Conservation (phyloP, 2,888 invertebrate genomes). For the Morpho achilles region DNA sequence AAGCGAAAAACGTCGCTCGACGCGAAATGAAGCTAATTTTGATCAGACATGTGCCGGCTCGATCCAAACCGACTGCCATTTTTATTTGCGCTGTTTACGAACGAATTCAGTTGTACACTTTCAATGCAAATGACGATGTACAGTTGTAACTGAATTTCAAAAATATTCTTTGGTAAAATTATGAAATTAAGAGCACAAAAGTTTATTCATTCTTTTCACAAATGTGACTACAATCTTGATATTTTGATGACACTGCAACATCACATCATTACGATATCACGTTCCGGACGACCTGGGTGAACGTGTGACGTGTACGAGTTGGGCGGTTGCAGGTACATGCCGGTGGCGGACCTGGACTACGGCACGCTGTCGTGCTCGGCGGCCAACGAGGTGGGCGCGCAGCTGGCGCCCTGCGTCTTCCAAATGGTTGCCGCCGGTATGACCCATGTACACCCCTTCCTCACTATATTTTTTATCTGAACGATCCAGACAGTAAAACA, state of each 20-base stretch:
- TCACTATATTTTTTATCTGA: not conserved
- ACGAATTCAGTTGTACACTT: no score
- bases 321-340: constrained; percentile 67
- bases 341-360: constrained; percentile 87
- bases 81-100: not conserved
- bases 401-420: constrained; percentile 90
- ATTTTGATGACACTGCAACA: no score
- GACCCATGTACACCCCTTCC: constrained; percentile 24
- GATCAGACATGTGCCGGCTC: constrained; percentile 4
- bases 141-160: no score
- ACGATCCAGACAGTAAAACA: no score
- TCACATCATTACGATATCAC: no score
- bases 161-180: no score
- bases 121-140: no score
- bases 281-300: not conserved
- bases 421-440: constrained; percentile 94
- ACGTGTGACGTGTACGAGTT: not conserved
- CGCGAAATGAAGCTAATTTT: constrained; percentile 21
- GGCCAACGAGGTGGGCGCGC: constrained; percentile 89
- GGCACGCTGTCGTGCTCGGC: constrained; percentile 94
- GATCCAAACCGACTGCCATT: constrained; percentile 5
- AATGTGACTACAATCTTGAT: no score
- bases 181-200: no score
- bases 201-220: no score
- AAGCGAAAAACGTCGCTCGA: constrained; percentile 15